Percentiles rank a stretch among this genome's conserved stretches.
phyloP scores from a whole-genome alignment of 2,888 invertebrate genomes.

The Arrhopalites spinosus region DNA sequence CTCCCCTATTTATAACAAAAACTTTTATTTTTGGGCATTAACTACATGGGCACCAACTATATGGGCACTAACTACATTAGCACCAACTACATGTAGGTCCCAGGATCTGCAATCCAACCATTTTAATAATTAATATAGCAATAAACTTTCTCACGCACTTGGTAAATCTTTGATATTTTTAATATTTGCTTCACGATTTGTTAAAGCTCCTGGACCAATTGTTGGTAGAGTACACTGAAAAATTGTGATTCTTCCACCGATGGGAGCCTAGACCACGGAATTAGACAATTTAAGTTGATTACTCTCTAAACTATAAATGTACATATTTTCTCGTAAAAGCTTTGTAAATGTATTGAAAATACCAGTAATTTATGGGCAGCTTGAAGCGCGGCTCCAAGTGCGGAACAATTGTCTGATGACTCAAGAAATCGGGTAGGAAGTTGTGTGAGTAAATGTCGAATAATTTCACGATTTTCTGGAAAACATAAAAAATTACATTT shows the following conservation, averaged over 20 bases:
- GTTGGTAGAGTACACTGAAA: conserved; percentile 82
- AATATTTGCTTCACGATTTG: conserved; percentile 68
- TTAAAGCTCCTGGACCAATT: conserved; percentile 85
- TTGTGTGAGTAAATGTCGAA: conserved; percentile 75
- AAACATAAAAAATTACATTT: too few species aligned
- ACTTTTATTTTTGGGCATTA: too few species aligned
- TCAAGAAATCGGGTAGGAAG: conserved; percentile 74
- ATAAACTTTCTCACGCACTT: too few species aligned
- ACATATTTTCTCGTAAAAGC: too few species aligned
- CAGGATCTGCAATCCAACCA: too few species aligned
- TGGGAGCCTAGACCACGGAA: conserved; percentile 70
- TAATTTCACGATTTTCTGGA: conserved; percentile 79
- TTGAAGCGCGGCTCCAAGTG: conserved; percentile 90
- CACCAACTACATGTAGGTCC: too few species aligned
- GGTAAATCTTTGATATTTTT: conserved; percentile 82
- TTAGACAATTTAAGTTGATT: neutral
- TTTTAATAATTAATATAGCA: too few species aligned
- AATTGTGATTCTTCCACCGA: conserved; percentile 93
- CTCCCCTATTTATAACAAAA: too few species aligned
- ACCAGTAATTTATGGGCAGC: conserved; percentile 91
- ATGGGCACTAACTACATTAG: too few species aligned
- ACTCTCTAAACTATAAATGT: neutral
- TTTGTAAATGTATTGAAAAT: conserved; percentile 53
- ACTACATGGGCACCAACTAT: too few species aligned
- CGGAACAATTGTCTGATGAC: conserved; percentile 75